Conservation (phyloP, 2,797 vertebrate species). For the Syndactyla subalaris region DNA sequence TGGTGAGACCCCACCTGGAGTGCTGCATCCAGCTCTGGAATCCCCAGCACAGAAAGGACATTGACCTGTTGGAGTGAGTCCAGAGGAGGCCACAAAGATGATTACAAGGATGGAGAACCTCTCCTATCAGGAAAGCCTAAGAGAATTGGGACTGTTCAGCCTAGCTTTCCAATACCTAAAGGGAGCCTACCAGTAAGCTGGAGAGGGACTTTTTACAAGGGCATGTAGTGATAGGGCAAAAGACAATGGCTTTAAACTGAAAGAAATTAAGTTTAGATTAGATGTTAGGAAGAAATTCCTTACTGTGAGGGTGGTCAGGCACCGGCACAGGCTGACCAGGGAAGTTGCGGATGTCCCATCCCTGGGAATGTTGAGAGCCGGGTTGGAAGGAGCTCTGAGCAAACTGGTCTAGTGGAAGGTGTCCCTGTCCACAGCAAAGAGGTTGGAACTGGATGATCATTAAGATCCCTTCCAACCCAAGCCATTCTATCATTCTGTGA, state of each 20-base stretch:
- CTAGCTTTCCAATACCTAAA: neutral
- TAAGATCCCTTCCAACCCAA: neutral
- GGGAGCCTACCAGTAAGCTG: neutral
- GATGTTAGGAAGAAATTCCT: neutral
- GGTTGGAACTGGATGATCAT: accelerated
- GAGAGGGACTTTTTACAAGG: neutral
- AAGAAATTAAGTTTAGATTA: neutral
- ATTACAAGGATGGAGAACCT: neutral
- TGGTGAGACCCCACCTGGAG: neutral
- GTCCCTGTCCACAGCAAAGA: neutral
- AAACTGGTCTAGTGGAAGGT: neutral
- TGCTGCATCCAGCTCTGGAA: neutral
- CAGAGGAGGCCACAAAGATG: neutral
- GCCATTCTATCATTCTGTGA: neutral
- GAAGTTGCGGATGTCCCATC: neutral
- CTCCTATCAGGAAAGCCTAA: neutral
- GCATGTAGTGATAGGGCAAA: neutral
- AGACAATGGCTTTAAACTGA: neutral
- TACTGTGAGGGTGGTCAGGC: neutral
- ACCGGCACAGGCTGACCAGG: neutral
- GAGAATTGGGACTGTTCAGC: neutral
- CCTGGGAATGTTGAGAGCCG: neutral
- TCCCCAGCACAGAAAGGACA: neutral
- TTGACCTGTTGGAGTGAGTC: neutral
- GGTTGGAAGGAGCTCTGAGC: neutral